phyloP scores from a whole-genome alignment of 2,888 invertebrate genomes.

The Scaptomyza tumidula region DNA sequence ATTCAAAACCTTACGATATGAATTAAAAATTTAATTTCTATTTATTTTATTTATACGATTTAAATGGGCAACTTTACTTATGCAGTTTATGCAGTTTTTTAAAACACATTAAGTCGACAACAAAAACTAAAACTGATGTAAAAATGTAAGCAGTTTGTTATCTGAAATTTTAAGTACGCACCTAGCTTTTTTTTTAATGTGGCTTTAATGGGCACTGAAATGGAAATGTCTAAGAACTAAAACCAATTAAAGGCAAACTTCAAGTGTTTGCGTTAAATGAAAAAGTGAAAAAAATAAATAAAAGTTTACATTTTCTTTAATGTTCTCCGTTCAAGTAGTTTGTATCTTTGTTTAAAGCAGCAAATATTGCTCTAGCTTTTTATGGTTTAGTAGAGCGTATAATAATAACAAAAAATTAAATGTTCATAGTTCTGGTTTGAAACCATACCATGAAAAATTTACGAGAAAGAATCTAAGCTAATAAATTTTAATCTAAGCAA shows the following conservation, averaged over 20 bases:
- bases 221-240: conserved; percentile 27
- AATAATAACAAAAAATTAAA: neutral
- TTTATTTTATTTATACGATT: conserved; percentile 12
- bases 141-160: conserved; percentile 50
- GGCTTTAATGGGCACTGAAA: conserved; percentile 54
- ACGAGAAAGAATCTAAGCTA: neutral
- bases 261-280: conserved; percentile 19
- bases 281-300: neutral
- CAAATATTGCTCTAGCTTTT: conserved; percentile 12
- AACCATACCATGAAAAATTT: neutral
- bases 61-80: neutral
- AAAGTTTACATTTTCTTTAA: neutral
- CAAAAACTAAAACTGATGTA: conserved; percentile 22
- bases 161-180: conserved; percentile 34
- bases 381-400: conserved; percentile 18
- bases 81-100: neutral
- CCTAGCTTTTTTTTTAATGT: conserved; percentile 38
- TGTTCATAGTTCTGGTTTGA: neutral
- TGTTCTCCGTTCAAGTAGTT: conserved; percentile 12
- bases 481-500: neutral
- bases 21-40: conserved; percentile 1
- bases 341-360: conserved; percentile 24
- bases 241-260: conserved; percentile 33
- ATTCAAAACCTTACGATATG: neutral
- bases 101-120: conserved; percentile 20